A percentile compares a stretch with the other conserved stretches of the same genome.
Conservation (phyloP, 2,888 invertebrate genomes). For the Campoplex capitator region DNA sequence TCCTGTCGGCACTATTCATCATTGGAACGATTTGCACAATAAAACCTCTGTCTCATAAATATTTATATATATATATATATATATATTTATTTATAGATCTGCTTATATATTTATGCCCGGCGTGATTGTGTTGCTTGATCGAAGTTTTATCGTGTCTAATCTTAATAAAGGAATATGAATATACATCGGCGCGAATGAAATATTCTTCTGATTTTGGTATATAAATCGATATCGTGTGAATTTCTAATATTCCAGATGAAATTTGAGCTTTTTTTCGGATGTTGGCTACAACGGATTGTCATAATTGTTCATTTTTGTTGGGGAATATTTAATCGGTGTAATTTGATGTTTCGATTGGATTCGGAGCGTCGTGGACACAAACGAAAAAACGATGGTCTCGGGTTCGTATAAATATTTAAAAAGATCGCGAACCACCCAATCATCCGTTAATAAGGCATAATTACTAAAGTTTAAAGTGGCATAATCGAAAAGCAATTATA, state of each 20-base stretch:
- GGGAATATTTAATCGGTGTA: neutral
- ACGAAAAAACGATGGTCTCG: neutral
- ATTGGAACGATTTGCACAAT: constrained; percentile 17
- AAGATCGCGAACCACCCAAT: neutral
- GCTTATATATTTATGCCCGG: neutral
- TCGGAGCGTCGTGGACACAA: neutral
- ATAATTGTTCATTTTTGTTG: neutral
- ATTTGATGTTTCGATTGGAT: neutral
- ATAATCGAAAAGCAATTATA: constrained; percentile 2
- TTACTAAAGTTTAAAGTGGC: constrained; percentile 1
- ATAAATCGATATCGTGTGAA: neutral
- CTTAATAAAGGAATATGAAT: constrained; percentile 4
- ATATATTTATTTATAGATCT: neutral
- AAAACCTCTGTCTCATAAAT: constrained; percentile 8
- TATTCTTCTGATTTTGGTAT: neutral
- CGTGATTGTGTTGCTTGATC: constrained; percentile 5
- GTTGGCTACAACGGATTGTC: neutral
- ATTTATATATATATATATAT: neutral
- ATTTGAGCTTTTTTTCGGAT: neutral
- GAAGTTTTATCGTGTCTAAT: constrained; percentile 15
- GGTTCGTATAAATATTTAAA: neutral
- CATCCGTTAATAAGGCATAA: constrained; percentile 14
- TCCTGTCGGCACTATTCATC: constrained; percentile 54
- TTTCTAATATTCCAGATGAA: neutral
- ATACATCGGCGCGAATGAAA: neutral